phyloP scores from a whole-genome alignment of 92 coral and sea anemone species.

The Bergia sp. region DNA sequence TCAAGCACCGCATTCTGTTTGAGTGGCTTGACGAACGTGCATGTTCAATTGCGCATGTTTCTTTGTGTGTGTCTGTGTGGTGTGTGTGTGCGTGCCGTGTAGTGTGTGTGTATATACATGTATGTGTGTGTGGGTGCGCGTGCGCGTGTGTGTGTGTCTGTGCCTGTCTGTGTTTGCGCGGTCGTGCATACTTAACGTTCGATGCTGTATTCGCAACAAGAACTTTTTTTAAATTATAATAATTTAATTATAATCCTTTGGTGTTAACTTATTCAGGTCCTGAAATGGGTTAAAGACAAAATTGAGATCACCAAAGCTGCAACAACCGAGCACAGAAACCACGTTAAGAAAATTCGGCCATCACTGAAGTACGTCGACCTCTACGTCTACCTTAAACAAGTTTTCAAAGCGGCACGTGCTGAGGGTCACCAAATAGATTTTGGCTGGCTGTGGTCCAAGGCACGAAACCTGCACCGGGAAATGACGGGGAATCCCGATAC shows the following conservation, averaged over 20 bases:
- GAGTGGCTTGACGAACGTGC: no score
- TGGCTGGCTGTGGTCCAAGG: slow-evolving; percentile 30
- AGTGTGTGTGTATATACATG: neutral
- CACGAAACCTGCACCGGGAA: slow-evolving; percentile 12
- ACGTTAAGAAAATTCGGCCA: neutral
- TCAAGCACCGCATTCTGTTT: no score
- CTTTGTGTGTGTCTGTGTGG: no score
- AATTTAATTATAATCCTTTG: neutral
- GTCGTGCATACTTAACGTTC: neutral
- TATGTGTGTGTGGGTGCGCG: slow-evolving; percentile 1
- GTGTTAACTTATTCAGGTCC: neutral
- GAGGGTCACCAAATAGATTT: slow-evolving; percentile 19
- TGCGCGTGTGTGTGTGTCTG: neutral
- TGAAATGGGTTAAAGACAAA: slow-evolving; percentile 16
- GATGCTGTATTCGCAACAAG: slow-evolving; percentile 6
- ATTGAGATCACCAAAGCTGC: slow-evolving; percentile 6
- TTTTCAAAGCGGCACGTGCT: slow-evolving; percentile 19
- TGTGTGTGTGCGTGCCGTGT: neutral
- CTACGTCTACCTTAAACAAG: slow-evolving; percentile 10
- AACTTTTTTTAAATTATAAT: neutral
- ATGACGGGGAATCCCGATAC: slow-evolving; percentile 24
- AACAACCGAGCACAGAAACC: slow-evolving; percentile 16
- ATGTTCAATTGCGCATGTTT: no score
- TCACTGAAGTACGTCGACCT: slow-evolving; percentile 21
- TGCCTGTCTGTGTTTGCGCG: neutral